A percentile compares a stretch with the other conserved stretches of the same genome.
phyloP scores from a whole-genome alignment of 2,113 vertebrate genomes.

The Varanus salvator region DNA sequence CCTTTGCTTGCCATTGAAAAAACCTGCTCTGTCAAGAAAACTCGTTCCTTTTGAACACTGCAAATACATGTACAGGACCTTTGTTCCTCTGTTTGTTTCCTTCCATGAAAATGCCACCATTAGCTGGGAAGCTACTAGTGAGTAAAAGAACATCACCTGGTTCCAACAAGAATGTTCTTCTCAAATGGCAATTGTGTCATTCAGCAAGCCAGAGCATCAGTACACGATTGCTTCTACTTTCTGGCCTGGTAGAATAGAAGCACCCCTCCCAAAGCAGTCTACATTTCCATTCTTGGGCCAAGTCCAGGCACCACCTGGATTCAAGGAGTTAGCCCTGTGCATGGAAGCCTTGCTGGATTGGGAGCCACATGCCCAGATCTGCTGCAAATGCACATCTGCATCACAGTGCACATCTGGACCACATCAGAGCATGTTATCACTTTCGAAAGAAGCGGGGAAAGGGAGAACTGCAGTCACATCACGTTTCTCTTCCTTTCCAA shows the following conservation, averaged over 20 bases:
- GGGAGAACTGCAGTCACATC: background rate
- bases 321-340: background rate
- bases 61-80: background rate
- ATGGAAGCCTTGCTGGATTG: background rate
- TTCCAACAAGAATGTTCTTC: background rate
- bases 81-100: background rate
- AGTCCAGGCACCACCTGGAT: background rate
- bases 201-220: background rate
- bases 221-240: background rate
- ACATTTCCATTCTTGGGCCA: background rate
- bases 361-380: background rate
- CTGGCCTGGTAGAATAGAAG: background rate
- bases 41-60: background rate
- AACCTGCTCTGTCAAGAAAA: background rate
- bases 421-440: background rate
- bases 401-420: background rate
- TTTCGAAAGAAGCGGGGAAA: background rate
- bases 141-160: background rate
- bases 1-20: background rate
- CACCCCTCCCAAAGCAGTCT: background rate
- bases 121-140: background rate
- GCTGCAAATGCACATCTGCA: background rate
- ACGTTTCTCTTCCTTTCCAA: background rate
- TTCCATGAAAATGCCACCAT: background rate
- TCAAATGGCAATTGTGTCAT: background rate